These are phyloP conservation scores for Eristalinus aeneus DNA, from an alignment of 2,888 invertebrate species.

Conservation along the genomic window DNA sequence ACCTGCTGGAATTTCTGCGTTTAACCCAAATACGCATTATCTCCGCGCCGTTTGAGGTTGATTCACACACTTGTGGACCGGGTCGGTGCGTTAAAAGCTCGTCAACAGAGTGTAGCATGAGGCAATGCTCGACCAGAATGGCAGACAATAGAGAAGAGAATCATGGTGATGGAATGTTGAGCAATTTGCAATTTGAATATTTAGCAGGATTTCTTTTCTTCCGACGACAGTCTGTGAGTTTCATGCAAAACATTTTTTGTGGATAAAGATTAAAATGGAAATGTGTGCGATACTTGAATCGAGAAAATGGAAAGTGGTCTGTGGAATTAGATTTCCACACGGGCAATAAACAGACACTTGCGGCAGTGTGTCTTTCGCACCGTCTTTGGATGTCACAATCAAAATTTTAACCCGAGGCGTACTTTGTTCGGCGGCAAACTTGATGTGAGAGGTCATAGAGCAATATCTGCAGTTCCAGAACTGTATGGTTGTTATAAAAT, in stretches of 20 bases:
- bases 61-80: not conserved
- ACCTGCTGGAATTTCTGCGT: conserved; percentile 78
- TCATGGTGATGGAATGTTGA: conserved; percentile 30
- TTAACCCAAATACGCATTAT: conserved; percentile 75
- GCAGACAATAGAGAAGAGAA: not conserved
- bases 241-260: conserved; percentile 22
- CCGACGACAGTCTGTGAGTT: not conserved
- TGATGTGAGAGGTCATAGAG: too few species aligned
- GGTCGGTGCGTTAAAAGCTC: conserved; percentile 8
- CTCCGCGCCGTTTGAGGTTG: not conserved
- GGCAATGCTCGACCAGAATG: not conserved
- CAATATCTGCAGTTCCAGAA: too few species aligned
- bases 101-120: not conserved
- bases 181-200: conserved; percentile 33
- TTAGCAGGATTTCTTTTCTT: conserved; percentile 36
- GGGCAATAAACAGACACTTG: not conserved
- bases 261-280: conserved; percentile 4
- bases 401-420: too few species aligned
- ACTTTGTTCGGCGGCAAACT: too few species aligned
- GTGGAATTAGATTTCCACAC: not conserved
- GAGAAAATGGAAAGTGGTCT: not conserved
- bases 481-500: too few species aligned
- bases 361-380: not conserved
- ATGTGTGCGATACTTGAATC: not conserved
- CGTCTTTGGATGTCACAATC: not conserved